Percentiles rank a stretch among this genome's conserved stretches.
Evolutionary conservation across 2,113 vertebrate species (phyloP).

Genomic region (Poeciliopsis retropinna): DNA sequence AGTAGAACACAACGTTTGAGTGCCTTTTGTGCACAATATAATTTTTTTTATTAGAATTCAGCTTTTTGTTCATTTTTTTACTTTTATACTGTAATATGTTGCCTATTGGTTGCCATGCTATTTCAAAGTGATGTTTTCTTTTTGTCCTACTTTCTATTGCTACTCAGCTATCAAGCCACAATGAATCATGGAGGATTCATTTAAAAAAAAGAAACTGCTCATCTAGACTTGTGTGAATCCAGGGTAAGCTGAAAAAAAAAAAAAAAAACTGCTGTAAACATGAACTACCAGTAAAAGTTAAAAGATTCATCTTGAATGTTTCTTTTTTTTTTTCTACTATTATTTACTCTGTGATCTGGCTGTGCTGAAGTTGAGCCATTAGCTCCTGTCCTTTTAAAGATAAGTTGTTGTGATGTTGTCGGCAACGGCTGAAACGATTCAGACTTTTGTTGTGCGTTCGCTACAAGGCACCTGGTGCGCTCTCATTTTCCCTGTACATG

Average conservation of each 20-base stretch:
- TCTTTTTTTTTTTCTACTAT: slow-evolving; percentile 5
- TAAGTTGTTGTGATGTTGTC: slow-evolving; percentile 59
- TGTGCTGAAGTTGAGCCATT: slow-evolving; percentile 77
- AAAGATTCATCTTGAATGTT: slow-evolving; percentile 62
- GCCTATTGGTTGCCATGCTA: slow-evolving; percentile 55
- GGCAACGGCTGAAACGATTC: slow-evolving; percentile 43
- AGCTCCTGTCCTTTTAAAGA: slow-evolving; percentile 46
- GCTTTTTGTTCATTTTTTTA: slow-evolving; percentile 64
- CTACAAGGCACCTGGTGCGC: slow-evolving; percentile 67
- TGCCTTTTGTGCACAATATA: slow-evolving; percentile 78
- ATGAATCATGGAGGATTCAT: slow-evolving; percentile 22
- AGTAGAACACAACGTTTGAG: slow-evolving; percentile 55
- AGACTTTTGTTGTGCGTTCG: slow-evolving; percentile 55
- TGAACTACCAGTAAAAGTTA: slow-evolving; percentile 41
- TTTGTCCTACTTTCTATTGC: slow-evolving; percentile 38
- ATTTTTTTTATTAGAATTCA: slow-evolving; percentile 68
- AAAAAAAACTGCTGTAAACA: slow-evolving; percentile 64
- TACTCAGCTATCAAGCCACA: slow-evolving; percentile 24
- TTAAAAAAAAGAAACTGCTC: background rate
- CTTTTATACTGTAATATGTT: slow-evolving; percentile 61
- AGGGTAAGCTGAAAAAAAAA: slow-evolving; percentile 30
- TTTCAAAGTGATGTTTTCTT: slow-evolving; percentile 58
- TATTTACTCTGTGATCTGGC: slow-evolving; percentile 51
- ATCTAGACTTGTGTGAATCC: slow-evolving; percentile 25
- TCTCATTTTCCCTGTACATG: slow-evolving; percentile 62